Evolutionary conservation across 1,140 invertebrate species (phyloP).

Genomic region (Drosophila nigromelanica): DNA sequence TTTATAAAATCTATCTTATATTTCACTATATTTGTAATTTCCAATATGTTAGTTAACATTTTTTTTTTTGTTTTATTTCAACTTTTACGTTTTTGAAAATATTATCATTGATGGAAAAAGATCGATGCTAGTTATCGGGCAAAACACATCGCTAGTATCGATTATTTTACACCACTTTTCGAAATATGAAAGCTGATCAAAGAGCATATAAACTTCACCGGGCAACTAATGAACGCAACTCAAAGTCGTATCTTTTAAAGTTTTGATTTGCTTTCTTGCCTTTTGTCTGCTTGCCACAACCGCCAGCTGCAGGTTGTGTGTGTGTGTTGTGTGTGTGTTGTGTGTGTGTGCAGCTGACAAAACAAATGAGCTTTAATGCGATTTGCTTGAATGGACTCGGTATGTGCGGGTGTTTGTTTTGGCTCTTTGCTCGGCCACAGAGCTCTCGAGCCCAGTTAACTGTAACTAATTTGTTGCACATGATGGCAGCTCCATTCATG

Average conservation of each 20-base stretch:
- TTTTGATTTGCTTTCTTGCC: slow-evolving; percentile 20
- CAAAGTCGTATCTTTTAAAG: slow-evolving; percentile 24
- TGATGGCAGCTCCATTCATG: slow-evolving; percentile 33
- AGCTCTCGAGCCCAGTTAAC: slow-evolving; percentile 62
- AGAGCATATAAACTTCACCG: slow-evolving; percentile 8
- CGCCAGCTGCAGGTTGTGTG: not conserved
- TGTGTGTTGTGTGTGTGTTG: not conserved
- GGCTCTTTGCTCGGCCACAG: slow-evolving; percentile 25
- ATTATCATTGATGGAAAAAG: no score
- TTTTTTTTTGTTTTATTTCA: no score
- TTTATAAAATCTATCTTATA: no score
- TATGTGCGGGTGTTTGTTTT: slow-evolving; percentile 55
- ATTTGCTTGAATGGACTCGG: slow-evolving; percentile 69
- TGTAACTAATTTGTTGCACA: slow-evolving; percentile 69
- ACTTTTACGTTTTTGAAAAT: no score
- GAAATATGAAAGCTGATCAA: not conserved
- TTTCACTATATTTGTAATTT: no score
- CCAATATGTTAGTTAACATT: no score
- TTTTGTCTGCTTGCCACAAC: slow-evolving; percentile 26
- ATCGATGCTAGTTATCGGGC: no score
- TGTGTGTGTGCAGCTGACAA: slow-evolving; percentile 70
- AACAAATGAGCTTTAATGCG: slow-evolving; percentile 83
- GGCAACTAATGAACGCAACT: not conserved
- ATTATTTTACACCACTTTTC: not conserved
- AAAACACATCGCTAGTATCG: no score